Evolutionary conservation across 2,888 invertebrate species (phyloP).

Genomic region (Campopleginae sp.): DNA sequence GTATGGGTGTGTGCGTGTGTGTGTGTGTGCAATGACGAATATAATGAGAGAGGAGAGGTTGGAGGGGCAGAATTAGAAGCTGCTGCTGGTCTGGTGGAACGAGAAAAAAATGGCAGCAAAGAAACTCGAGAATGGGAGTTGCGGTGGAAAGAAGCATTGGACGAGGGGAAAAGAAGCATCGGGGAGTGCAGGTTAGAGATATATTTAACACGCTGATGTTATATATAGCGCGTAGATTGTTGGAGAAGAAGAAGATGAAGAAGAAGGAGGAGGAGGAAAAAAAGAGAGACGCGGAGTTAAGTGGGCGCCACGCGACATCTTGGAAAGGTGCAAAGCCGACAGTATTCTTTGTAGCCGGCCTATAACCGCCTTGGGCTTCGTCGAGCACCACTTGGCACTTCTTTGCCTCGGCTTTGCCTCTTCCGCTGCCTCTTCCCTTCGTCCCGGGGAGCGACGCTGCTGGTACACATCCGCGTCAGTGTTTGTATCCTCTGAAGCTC

Average conservation of each 20-base stretch:
- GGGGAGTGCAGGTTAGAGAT: slow-evolving; percentile 32
- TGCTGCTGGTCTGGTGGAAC: slow-evolving; percentile 5
- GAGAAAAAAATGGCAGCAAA: slow-evolving; percentile 24
- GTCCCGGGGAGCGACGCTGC: slow-evolving; percentile 37
- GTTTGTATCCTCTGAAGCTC: slow-evolving; percentile 60
- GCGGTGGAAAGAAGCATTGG: background rate
- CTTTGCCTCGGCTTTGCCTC: slow-evolving; percentile 73
- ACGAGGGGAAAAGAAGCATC: background rate
- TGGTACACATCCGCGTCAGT: slow-evolving; percentile 41
- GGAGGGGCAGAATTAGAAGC: background rate
- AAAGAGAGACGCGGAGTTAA: slow-evolving; percentile 63
- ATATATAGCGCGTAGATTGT: background rate
- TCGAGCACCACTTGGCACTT: slow-evolving; percentile 80
- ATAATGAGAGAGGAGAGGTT: background rate
- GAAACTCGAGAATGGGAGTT: slow-evolving; percentile 18
- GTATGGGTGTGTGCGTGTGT: background rate
- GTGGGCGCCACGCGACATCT: slow-evolving; percentile 79
- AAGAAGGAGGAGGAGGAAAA: slow-evolving; percentile 59
- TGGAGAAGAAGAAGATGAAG: slow-evolving; percentile 18
- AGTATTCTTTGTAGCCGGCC: slow-evolving; percentile 83
- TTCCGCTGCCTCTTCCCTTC: slow-evolving; percentile 54
- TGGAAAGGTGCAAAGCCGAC: slow-evolving; percentile 84
- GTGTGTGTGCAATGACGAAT: background rate
- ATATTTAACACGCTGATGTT: background rate
- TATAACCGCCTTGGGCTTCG: slow-evolving; percentile 76